Conservation (phyloP, 2,888 invertebrate species). For the Ceramica pisi region DNA sequence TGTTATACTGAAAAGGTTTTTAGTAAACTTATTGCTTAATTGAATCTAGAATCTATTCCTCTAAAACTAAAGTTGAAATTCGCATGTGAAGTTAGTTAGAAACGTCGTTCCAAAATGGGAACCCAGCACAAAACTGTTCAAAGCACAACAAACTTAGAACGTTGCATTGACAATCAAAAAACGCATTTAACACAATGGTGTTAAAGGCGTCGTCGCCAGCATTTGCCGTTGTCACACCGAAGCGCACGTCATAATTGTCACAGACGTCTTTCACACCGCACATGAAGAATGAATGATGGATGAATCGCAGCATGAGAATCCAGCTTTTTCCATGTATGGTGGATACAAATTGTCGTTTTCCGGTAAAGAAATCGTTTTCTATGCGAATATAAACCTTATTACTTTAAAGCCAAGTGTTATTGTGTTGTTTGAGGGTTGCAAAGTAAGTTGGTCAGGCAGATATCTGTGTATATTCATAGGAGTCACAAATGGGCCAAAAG, state of each 20-base stretch:
- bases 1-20: constrained; percentile 24
- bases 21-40: background rate
- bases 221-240: constrained; percentile 71
- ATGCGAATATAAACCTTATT: constrained; percentile 66
- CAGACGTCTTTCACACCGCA: constrained; percentile 86
- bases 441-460: constrained; percentile 68
- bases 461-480: constrained; percentile 81
- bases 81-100: background rate
- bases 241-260: constrained; percentile 85
- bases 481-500: constrained; percentile 86
- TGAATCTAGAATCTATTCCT: background rate
- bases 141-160: constrained; percentile 74
- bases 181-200: constrained; percentile 72
- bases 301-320: constrained; percentile 83
- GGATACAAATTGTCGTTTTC: constrained; percentile 66
- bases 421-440: constrained; percentile 8
- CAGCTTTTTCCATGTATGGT: constrained; percentile 82
- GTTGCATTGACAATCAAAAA: constrained; percentile 74
- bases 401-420: constrained; percentile 1
- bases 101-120: constrained; percentile 25
- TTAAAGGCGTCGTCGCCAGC: constrained; percentile 69
- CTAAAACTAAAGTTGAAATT: constrained; percentile 8
- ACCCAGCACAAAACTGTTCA: constrained; percentile 67
- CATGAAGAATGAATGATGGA: constrained; percentile 87
- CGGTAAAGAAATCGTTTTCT: constrained; percentile 32